Evolutionary conservation across 2,113 vertebrate species (phyloP).

Genomic region (Nibea albiflora): DNA sequence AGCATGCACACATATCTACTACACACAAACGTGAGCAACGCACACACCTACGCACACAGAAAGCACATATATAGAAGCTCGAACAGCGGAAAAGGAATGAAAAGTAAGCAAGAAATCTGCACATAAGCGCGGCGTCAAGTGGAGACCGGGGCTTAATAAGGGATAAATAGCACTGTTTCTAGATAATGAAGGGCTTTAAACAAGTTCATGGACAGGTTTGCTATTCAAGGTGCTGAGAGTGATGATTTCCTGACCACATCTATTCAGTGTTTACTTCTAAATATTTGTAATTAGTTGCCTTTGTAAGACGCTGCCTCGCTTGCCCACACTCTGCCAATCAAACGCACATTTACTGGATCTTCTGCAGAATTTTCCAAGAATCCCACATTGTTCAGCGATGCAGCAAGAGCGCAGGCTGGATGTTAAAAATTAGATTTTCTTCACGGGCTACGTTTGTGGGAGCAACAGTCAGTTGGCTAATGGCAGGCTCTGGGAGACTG

Average conservation of each 20-base stretch:
- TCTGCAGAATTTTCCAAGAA: not conserved
- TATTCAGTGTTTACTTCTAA: constrained; percentile 6
- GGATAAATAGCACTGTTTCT: constrained; percentile 20
- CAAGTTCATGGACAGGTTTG: constrained; percentile 34
- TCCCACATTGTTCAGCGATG: not conserved
- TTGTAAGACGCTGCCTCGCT: not conserved
- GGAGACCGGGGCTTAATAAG: constrained; percentile 10
- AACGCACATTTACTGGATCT: not conserved
- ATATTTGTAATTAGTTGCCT: not conserved
- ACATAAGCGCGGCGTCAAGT: not conserved
- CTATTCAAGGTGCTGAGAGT: not conserved
- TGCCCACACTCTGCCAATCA: not conserved
- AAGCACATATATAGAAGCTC: not conserved
- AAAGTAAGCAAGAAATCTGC: not conserved
- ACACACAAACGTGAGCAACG: not conserved
- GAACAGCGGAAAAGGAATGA: not conserved
- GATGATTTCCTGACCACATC: not conserved
- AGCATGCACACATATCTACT: not conserved
- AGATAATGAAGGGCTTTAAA: constrained; percentile 28
- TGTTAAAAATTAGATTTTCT: not conserved
- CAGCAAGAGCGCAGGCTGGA: not conserved
- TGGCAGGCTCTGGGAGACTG: constrained; percentile 44
- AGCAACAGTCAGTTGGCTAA: constrained; percentile 29
- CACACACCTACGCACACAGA: not conserved
- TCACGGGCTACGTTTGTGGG: not conserved